phyloP scores from a whole-genome alignment of 1,140 invertebrate species.

The Prorops nasuta region DNA sequence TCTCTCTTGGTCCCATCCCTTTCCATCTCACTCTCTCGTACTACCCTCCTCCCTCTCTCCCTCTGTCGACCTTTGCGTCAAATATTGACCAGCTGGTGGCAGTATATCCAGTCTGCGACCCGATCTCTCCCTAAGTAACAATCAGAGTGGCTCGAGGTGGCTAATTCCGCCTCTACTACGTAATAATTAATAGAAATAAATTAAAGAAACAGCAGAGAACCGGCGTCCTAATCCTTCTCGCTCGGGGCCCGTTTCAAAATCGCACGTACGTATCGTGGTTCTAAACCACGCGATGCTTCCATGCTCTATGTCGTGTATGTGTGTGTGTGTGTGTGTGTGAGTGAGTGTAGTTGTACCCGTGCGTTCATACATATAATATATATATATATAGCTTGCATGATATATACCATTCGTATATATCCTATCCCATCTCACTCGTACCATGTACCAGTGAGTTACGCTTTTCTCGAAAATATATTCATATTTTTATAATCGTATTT shows the following conservation, averaged over 20 bases:
- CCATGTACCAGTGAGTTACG: no score
- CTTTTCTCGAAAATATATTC: no score
- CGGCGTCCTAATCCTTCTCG: slow-evolving; percentile 28
- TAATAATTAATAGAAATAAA: slow-evolving; percentile 7
- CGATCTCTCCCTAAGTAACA: slow-evolving; percentile 15
- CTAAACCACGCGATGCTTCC: neutral
- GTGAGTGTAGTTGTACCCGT: slow-evolving; percentile 6
- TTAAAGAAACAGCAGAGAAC: neutral
- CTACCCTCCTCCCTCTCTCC: no score
- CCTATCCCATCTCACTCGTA: no score
- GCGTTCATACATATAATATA: slow-evolving; percentile 14
- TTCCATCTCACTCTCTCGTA: no score
- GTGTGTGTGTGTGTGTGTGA: slow-evolving; percentile 11
- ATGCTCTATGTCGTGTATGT: neutral
- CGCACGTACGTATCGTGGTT: neutral
- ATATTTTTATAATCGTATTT: slow-evolving; percentile 5
- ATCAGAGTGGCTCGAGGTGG: slow-evolving; percentile 21
- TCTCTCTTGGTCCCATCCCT: no score
- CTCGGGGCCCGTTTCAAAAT: slow-evolving; percentile 17
- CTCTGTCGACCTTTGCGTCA: no score
- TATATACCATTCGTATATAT: neutral
- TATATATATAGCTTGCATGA: slow-evolving; percentile 23
- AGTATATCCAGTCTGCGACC: neutral
- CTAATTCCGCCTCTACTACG: slow-evolving; percentile 23
- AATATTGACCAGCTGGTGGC: no score